A percentile compares a stretch with the other conserved stretches of the same genome.
Evolutionary conservation across 2,888 invertebrate species (phyloP).

Genomic region (Quadroppia sp.): DNA sequence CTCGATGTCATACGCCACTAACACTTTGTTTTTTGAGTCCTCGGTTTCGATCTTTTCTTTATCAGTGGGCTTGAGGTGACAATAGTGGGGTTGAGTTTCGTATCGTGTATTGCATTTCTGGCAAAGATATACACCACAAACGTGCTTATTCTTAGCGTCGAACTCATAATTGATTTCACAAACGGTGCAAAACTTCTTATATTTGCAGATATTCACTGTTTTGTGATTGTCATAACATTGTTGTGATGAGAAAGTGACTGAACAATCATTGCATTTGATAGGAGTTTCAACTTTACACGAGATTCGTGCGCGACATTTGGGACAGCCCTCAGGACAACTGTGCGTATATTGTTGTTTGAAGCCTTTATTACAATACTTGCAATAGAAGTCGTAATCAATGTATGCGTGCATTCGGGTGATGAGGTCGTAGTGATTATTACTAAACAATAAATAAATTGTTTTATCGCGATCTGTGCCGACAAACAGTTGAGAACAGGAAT

Average conservation of each 20-base stretch:
- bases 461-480: neutral
- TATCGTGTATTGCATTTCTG: neutral
- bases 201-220: neutral
- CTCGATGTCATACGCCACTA: constrained; percentile 38
- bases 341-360: neutral
- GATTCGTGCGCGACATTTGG: neutral
- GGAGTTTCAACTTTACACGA: neutral
- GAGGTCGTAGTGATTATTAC: neutral
- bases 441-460: neutral
- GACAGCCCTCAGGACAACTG: neutral
- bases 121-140: neutral
- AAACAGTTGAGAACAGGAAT: neutral
- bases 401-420: neutral
- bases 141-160: neutral
- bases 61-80: neutral
- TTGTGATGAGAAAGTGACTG: neutral
- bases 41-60: neutral
- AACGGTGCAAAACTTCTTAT: neutral
- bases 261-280: neutral
- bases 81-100: constrained; percentile 3
- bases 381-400: neutral
- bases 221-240: neutral
- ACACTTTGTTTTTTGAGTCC: neutral
- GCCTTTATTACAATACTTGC: neutral
- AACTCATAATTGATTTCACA: neutral